Evolutionary conservation across 2,797 vertebrate genomes (phyloP), one percentile per base, ranked within the genome.

Genomic region (Nyctalus aviator): DNA sequence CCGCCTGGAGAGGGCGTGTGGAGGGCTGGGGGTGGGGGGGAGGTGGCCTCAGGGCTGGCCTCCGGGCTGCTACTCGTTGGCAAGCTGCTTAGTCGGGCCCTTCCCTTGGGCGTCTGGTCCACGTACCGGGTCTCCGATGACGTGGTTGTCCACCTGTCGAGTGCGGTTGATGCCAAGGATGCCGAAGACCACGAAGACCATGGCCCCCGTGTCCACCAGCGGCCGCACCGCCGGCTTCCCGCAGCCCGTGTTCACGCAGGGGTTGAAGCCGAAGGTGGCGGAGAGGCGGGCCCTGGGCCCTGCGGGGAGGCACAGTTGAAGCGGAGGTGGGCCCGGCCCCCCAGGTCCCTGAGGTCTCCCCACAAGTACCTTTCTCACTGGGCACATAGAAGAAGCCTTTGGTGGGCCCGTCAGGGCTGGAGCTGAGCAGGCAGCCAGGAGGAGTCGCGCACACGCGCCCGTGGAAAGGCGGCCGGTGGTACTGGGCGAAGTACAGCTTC

Each of bases 131-230:
- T 99, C 99, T 92, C 99, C 99, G 0, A 99, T 98, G 64, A 99
- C 99, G 8, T 99, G 99, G 98, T 99, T 99, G 98, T 99, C 99
- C 4, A 50, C 97, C 75, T 53, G 98, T 1, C 97, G 96, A 0
- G 98, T 99, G 64, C 99, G 99, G 77, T 99, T 99, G 6, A 99
- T 98, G 32, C 99, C 99, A 37, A 99, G 88, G 94, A 99, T 99
- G 4, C 99, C 99, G 0, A 99, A 99, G 94, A 99, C 99, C 4
- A 99, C 98, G 0, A 99, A 99, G 91, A 99, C 99, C 99, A 99
- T 99, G 91, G 99, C 99, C 5, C 99, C 99, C 0, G 99, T 99
- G 96, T 99, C 99, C 5, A 99, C 99, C 94, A 99, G 98, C 0
- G 99, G 99, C 66, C 99, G 98, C 93, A 99, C 99, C 0, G 99